phyloP scores from a whole-genome alignment of 2,888 invertebrate species.

The Hemistola chrysoprasaria region DNA sequence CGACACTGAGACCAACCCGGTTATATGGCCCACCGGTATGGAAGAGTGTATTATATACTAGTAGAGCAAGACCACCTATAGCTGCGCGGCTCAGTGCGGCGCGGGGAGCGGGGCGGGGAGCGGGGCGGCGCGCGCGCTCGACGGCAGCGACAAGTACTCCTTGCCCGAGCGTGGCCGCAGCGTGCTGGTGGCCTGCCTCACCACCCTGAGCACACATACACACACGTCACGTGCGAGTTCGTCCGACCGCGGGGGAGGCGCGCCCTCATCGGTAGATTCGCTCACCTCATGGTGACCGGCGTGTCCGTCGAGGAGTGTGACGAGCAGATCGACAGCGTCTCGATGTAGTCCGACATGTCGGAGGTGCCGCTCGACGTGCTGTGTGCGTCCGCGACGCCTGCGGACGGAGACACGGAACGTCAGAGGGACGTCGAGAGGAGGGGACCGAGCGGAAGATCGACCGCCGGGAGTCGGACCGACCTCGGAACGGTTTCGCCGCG shows the following conservation, averaged over 20 bases:
- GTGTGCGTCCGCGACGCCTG: constrained; percentile 83
- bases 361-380: constrained; percentile 93
- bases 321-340: constrained; percentile 90
- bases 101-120: constrained; percentile 29
- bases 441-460: no score
- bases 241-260: not conserved
- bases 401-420: not conserved
- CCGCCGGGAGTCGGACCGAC: constrained; percentile 34
- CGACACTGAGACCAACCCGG: no score
- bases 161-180: constrained; percentile 92
- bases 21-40: no score
- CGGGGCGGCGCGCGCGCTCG: constrained; percentile 33
- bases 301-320: constrained; percentile 91
- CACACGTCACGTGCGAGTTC: not conserved
- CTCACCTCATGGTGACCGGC: constrained; percentile 81
- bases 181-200: constrained; percentile 80
- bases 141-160: constrained; percentile 86
- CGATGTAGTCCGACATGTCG: constrained; percentile 94
- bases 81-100: constrained; percentile 10
- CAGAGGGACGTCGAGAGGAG: not conserved
- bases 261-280: not conserved
- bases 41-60: no score
- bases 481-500: constrained; percentile 79
- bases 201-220: constrained; percentile 40
- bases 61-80: no score